These are phyloP conservation scores for Gephyroberyx darwinii DNA, from an alignment of 2,797 vertebrate species.

Conservation along the genomic window DNA sequence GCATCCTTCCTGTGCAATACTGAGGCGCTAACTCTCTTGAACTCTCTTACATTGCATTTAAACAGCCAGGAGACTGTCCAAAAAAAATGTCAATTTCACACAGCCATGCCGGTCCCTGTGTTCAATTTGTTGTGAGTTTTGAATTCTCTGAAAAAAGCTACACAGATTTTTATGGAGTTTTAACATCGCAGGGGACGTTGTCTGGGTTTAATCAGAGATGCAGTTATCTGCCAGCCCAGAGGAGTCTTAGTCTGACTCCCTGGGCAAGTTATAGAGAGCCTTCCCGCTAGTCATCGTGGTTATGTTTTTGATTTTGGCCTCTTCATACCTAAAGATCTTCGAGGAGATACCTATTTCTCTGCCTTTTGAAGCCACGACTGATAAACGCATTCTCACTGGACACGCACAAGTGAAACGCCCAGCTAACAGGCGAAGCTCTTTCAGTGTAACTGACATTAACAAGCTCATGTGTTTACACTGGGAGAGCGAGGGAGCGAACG, in stretches of 20 bases:
- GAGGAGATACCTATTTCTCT: constrained; percentile 20
- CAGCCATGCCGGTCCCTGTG: constrained; percentile 4
- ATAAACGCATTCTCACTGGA: constrained; percentile 1
- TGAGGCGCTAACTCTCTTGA: constrained; percentile 12
- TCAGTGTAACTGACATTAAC: constrained; percentile 51
- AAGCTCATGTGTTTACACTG: constrained; percentile 60
- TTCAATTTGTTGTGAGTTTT: constrained; percentile 19
- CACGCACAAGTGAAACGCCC: constrained; percentile 18
- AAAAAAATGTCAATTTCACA: constrained; percentile 41
- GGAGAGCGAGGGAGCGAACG: constrained; percentile 21
- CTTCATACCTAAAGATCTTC: constrained; percentile 8
- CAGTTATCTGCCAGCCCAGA: constrained; percentile 45
- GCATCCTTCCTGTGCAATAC: constrained; percentile 44
- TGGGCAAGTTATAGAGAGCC: constrained; percentile 23
- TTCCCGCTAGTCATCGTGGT: constrained; percentile 17
- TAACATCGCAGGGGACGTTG: constrained; percentile 38
- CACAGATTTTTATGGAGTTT: constrained; percentile 44
- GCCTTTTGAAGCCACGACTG: constrained; percentile 20
- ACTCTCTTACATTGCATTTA: constrained; percentile 18
- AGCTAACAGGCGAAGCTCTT: constrained; percentile 33
- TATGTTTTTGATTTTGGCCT: constrained; percentile 29
- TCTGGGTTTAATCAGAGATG: constrained; percentile 62
- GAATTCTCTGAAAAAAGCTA: constrained; percentile 27
- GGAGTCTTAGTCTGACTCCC: constrained; percentile 28
- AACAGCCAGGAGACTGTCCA: constrained; percentile 10